phyloP scores from a whole-genome alignment of 2,113 vertebrate species.

The Colius striatus region DNA sequence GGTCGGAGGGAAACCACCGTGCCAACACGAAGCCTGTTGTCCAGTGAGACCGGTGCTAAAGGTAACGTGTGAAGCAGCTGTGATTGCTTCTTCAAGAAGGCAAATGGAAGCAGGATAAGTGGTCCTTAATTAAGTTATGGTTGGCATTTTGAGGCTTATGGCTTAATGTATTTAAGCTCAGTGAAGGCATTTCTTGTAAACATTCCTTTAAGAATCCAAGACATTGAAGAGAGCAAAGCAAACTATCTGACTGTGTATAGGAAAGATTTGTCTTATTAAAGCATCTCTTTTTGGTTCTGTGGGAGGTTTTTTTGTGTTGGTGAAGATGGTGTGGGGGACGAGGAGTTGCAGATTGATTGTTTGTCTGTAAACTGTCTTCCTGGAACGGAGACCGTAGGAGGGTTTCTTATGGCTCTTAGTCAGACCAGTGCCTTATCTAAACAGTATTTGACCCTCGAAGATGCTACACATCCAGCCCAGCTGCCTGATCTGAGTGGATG shows the following conservation, averaged over 20 bases:
- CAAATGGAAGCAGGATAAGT: neutral
- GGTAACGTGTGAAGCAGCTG: neutral
- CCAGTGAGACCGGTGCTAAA: neutral
- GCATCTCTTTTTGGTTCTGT: neutral
- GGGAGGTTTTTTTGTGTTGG: neutral
- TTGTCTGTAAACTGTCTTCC: slow-evolving; percentile 44
- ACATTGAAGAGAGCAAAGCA: neutral
- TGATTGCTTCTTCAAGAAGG: neutral
- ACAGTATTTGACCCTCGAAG: neutral
- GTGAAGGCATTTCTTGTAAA: neutral
- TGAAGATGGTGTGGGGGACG: neutral
- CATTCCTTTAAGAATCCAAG: neutral
- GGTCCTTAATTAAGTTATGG: neutral
- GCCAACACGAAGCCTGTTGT: neutral
- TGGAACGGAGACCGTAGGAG: slow-evolving; percentile 30
- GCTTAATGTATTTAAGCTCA: neutral
- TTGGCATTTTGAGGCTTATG: neutral
- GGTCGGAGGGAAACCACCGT: neutral
- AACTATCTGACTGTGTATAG: neutral
- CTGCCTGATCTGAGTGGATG: neutral
- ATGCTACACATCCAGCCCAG: neutral
- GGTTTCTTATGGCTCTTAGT: slow-evolving; percentile 30
- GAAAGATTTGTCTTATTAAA: neutral
- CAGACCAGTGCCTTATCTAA: slow-evolving; percentile 7
- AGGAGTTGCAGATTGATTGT: slow-evolving; percentile 13